Evolutionary conservation across 2,797 vertebrate genomes (phyloP), one percentile per base, ranked within the genome.

Genomic region (Spinibarbus caldwelli): DNA sequence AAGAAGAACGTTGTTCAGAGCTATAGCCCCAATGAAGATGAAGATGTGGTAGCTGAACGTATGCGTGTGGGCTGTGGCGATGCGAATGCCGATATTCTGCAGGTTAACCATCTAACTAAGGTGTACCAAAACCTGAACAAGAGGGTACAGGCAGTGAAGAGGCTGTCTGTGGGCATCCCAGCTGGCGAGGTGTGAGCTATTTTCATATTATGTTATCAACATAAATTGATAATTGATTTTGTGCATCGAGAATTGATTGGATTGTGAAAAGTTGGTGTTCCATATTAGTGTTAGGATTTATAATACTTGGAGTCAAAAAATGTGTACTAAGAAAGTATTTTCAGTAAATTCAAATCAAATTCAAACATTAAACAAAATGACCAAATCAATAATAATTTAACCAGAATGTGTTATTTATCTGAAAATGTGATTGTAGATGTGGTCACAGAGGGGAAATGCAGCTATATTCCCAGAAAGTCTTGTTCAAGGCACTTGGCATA

Each of bases 41-140:
- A 94, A 78, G 98, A 99, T 9, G 98, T 99, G 21, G 89, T 80
- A 26, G 92, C 93, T 4, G 98, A 99, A 92, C 94, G 95, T 78
- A 88, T 90, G 3, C 90, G 98, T 8, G 96, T 99, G 26, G 93
- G 96, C 82, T 94, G 93, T 12, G 97, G 97, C 59, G 94, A 92
- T 19, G 95, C 96, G 6, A 93, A 94, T 49, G 93, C 92, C 0
- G 97, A 99, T 1, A 83, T 99, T 87, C 94, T 99, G 70, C 97
- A 98, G 91, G 95, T 99, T 89, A 96, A 95, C 91, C 95, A 93
- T 88, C 96, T 99, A 85, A 96, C 95, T 3, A 99, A 99, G 93
- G 91, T 97, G 88, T 99, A 98, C 90, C 96, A 96, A 54, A 94
- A 97, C 54, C 94, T 97, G 85, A 96, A 93, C 84, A 97, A 93